phyloP scores from a whole-genome alignment of 2,113 vertebrate species.

The Sebastes fasciatus region DNA sequence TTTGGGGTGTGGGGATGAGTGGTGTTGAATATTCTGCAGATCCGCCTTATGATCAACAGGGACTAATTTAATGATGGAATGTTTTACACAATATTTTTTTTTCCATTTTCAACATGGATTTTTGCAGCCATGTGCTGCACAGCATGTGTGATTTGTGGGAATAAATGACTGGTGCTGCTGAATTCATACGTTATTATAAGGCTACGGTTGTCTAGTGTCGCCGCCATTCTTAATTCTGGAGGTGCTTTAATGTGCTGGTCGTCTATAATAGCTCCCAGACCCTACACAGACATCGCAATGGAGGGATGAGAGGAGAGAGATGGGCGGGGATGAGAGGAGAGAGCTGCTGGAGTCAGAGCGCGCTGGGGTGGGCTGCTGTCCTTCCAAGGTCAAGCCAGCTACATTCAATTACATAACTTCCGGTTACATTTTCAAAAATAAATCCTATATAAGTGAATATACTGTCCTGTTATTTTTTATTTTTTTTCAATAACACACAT shows the following conservation, averaged over 20 bases:
- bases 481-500: no score
- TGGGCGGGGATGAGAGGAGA: conserved; percentile 65
- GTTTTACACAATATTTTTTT: background rate
- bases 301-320: conserved; percentile 56
- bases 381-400: conserved; percentile 44
- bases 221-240: conserved; percentile 31
- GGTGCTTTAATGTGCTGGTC: conserved; percentile 50
- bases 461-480: no score
- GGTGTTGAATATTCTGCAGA: background rate
- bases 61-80: conserved; percentile 3
- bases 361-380: conserved; percentile 73
- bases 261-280: conserved; percentile 54
- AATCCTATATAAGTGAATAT: fast-evolving
- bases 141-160: background rate
- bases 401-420: background rate
- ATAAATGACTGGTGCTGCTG: background rate
- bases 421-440: conserved; percentile 30
- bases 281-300: conserved; percentile 65
- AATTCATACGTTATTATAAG: background rate
- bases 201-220: conserved; percentile 1
- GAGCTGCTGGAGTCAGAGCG: conserved; percentile 62
- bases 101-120: background rate
- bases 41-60: conserved; percentile 9
- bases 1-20: background rate
- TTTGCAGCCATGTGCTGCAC: conserved; percentile 18